Evolutionary conservation across 1,140 invertebrate species (phyloP).

Genomic region (Magallana angulata): DNA sequence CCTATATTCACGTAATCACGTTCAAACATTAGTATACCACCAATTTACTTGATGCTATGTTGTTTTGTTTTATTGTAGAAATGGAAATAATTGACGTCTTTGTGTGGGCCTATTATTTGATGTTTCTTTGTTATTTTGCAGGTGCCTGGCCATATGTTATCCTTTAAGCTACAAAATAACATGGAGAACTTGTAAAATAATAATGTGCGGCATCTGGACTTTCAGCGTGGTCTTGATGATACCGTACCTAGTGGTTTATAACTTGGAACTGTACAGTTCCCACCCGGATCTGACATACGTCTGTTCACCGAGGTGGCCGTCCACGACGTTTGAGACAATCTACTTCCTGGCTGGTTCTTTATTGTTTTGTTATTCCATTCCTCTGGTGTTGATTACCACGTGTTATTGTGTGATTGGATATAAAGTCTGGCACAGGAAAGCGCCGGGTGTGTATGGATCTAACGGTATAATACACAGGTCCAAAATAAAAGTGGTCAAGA

Average conservation of each 20-base stretch:
- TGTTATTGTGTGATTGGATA: conserved; percentile 97
- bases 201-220: conserved; percentile 94
- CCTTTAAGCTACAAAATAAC: conserved; percentile 94
- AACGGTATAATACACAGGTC: conserved; percentile 76
- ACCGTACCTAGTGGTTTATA: conserved; percentile 94
- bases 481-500: conserved; percentile 89
- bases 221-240: conserved; percentile 90
- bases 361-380: conserved; percentile 93
- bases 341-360: conserved; percentile 95
- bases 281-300: conserved; percentile 50
- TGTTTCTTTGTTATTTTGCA: conserved; percentile 79
- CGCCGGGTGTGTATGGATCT: conserved; percentile 84
- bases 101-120: background rate
- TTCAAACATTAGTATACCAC: no score
- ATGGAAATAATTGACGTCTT: no score
- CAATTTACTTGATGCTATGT: no score
- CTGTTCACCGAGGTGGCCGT: conserved; percentile 69
- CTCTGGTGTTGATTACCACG: conserved; percentile 92
- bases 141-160: conserved; percentile 97
- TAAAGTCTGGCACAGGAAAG: conserved; percentile 91
- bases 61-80: no score
- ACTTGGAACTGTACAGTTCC: conserved; percentile 75
- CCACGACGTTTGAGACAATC: conserved; percentile 85
- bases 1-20: no score
- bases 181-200: conserved; percentile 88